A percentile compares a stretch with the other conserved stretches of the same genome.
Conservation (phyloP, 92 coral and sea anemone species). For the Ricordea florida region DNA sequence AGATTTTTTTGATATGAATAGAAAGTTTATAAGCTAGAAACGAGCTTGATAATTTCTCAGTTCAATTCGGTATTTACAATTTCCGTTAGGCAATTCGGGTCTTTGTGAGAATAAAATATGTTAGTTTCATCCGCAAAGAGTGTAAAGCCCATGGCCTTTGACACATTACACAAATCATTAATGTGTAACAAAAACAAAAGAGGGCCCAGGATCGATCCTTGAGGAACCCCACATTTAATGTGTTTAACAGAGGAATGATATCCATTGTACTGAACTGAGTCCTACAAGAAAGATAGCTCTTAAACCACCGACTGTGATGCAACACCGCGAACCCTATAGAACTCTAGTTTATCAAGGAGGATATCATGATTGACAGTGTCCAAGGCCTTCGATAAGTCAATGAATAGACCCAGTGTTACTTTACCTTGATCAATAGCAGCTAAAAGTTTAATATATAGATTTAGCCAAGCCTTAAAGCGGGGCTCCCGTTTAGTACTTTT, state of each 20-base stretch:
- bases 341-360: background rate
- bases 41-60: slow-evolving; percentile 10
- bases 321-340: background rate
- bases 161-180: slow-evolving; percentile 10
- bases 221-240: slow-evolving; percentile 20
- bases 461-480: no score
- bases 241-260: background rate
- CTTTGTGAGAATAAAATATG: background rate
- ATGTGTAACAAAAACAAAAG: background rate
- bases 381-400: slow-evolving; percentile 13
- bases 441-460: no score
- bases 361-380: slow-evolving; percentile 11
- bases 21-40: slow-evolving; percentile 20
- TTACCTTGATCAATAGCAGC: background rate
- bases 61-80: slow-evolving; percentile 2
- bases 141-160: background rate
- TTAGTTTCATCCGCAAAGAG: slow-evolving; percentile 21
- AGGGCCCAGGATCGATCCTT: slow-evolving; percentile 10
- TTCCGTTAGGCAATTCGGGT: background rate
- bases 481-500: no score
- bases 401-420: background rate
- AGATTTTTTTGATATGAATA: slow-evolving; percentile 6
- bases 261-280: slow-evolving; percentile 5
- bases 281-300: slow-evolving; percentile 3
- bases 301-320: slow-evolving; percentile 11